These are phyloP conservation scores for Tetragonula clypearis DNA, from an alignment of 1,140 invertebrate species.

Conservation along the genomic window DNA sequence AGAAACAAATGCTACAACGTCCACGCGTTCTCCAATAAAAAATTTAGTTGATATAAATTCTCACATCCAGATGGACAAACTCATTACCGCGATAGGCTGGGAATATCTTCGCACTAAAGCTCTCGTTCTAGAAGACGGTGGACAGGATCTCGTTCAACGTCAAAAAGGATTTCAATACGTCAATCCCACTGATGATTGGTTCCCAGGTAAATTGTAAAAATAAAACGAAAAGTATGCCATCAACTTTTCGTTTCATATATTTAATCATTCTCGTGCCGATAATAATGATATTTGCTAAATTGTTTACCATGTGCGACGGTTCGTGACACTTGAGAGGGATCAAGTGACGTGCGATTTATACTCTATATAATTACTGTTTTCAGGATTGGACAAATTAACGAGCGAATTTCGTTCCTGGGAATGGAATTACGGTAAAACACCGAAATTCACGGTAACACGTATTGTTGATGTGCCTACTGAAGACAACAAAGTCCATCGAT, in stretches of 20 bases:
- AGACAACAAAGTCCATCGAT: slow-evolving; percentile 55
- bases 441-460: slow-evolving; percentile 87
- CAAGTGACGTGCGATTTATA: too few relatives aligned
- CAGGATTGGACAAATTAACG: slow-evolving; percentile 84
- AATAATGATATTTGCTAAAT: too few relatives aligned
- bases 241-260: too few relatives aligned
- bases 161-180: slow-evolving; percentile 91
- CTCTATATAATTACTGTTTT: slow-evolving; percentile 46
- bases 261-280: too few relatives aligned
- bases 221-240: background rate
- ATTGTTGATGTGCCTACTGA: slow-evolving; percentile 65
- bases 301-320: too few relatives aligned
- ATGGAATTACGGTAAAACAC: slow-evolving; percentile 94
- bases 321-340: too few relatives aligned
- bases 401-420: slow-evolving; percentile 90
- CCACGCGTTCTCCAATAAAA: slow-evolving; percentile 89
- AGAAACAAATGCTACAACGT: slow-evolving; percentile 90
- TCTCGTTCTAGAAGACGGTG: slow-evolving; percentile 86
- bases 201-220: slow-evolving; percentile 85
- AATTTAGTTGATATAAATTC: slow-evolving; percentile 90
- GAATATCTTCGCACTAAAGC: slow-evolving; percentile 90
- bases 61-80: slow-evolving; percentile 85
- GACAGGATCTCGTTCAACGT: slow-evolving; percentile 84
- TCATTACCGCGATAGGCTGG: slow-evolving; percentile 89
- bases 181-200: slow-evolving; percentile 94